Base-by-base conservation (phyloP, 2,888 invertebrate genomes). In the Tetrapedia diversipes region DNA sequence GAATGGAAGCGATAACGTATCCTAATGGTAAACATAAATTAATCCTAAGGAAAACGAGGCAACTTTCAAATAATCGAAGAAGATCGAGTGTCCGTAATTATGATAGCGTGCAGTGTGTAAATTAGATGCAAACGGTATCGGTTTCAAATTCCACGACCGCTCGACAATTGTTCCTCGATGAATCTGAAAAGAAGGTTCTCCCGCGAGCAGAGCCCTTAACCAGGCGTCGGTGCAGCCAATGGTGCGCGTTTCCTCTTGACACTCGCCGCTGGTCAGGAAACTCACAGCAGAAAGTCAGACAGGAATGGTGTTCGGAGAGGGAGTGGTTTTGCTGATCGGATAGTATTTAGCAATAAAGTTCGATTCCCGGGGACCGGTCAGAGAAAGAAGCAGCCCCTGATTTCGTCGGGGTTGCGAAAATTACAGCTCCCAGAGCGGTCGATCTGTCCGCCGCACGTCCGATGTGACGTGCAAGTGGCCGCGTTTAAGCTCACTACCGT, bases 301-400 rank as follows among this genome's bases (percentile, higher is more conserved):
- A 19, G 68, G 60, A 79, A 54, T 65, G 54, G 32, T 56, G 49
- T 22, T 29, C 57, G 47, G 45, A 45, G 45, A 70, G 75, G 71
- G 77, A 73, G 74, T 83, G 87, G 89, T 89, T 91, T 85, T 90
- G 91, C 91, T 92, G 91, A 91, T 91, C 90, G 89, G 85, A 87
- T 90, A 82, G 91, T 92, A 92, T 92, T 91, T 91, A 91, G 91
- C 91, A 91, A 91, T 92, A 91, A 91, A 91, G 90, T 91, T 90
- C 89, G 90, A 90, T 90, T 91, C 87, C 89, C 89, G 87, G 87
- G 85, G 84, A 82, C 19, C 63, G 45, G 47, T 11, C 73, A 71
- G 77, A 75, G 88, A 89, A 89, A 89, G 89, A 91, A 91, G 90
- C 90, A 91, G 89, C 83, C 90, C 87, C 87, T 91, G 91, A 91